Conservation (phyloP, 2,113 vertebrate species). For the Saguinus imperator region DNA sequence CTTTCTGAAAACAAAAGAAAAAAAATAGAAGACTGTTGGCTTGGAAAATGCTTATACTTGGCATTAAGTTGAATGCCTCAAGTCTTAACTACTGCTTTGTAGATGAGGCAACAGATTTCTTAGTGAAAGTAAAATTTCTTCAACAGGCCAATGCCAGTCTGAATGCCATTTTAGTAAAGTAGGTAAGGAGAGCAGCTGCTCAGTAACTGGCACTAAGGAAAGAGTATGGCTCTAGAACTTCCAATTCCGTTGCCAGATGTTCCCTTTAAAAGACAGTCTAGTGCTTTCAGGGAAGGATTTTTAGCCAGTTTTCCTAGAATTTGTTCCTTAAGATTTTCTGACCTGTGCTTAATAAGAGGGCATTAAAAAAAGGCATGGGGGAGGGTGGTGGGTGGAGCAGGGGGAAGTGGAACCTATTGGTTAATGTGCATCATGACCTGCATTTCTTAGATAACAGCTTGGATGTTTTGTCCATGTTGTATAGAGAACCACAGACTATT, state of each 20-base stretch:
- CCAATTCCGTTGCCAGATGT: background rate
- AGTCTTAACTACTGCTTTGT: constrained; percentile 55
- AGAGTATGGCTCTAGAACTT: constrained; percentile 56
- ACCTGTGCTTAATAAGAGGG: constrained; percentile 9
- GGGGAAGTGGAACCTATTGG: constrained; percentile 22
- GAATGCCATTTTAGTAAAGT: constrained; percentile 9
- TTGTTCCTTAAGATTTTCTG: constrained; percentile 26
- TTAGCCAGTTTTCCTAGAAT: constrained; percentile 8
- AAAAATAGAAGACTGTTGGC: background rate
- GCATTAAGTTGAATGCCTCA: constrained; percentile 16
- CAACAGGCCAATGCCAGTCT: background rate
- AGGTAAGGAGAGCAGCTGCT: constrained; percentile 25
- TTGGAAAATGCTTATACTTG: background rate
- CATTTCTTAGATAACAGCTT: constrained; percentile 18
- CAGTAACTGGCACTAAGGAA: constrained; percentile 60
- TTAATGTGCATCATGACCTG: background rate
- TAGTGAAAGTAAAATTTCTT: constrained; percentile 12
- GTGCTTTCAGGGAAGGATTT: background rate
- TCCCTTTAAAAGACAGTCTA: background rate
- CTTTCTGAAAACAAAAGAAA: constrained; percentile 54
- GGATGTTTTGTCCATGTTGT: constrained; percentile 7
- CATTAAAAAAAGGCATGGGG: background rate
- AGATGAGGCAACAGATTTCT: constrained; percentile 44
- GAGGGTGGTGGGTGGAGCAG: background rate
- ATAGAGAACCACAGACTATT: constrained; percentile 36